Evolutionary conservation across 2,113 vertebrate species (phyloP).

Genomic region (Passer montanus): DNA sequence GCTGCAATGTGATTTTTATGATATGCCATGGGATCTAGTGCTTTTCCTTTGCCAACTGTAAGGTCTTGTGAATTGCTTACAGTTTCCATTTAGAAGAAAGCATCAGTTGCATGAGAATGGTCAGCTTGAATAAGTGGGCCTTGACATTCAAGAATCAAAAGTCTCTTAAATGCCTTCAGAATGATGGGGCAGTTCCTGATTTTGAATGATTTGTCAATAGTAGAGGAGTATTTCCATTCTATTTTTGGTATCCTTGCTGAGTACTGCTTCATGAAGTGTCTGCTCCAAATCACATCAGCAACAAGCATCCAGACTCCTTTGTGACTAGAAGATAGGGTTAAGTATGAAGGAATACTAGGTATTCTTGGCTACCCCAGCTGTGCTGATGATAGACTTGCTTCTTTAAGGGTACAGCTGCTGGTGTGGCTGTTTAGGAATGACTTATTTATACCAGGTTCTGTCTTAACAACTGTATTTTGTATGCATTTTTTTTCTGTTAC

Average conservation of each 20-base stretch:
- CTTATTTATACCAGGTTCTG: background rate
- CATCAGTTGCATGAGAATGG: background rate
- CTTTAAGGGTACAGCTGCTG: background rate
- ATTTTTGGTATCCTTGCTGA: background rate
- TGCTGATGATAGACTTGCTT: background rate
- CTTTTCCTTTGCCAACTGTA: background rate
- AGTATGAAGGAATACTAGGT: background rate
- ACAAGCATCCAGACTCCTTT: background rate
- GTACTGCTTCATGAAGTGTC: background rate
- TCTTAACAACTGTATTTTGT: conserved; percentile 16
- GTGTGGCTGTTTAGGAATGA: background rate
- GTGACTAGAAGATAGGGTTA: background rate
- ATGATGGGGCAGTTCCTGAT: background rate
- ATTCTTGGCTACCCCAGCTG: background rate
- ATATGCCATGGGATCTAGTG: background rate
- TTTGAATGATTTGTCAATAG: background rate
- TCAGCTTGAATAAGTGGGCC: background rate
- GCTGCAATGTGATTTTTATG: background rate
- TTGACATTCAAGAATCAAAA: background rate
- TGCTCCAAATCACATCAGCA: background rate
- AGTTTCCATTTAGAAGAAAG: background rate
- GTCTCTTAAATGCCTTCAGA: background rate
- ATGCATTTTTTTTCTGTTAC: conserved; percentile 25
- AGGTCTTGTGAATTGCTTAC: background rate
- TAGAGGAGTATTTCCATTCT: background rate